A percentile compares a stretch with the other conserved stretches of the same genome.
Conservation (phyloP, 2,888 invertebrate genomes). For the Dasysyrphus tricinctus region DNA sequence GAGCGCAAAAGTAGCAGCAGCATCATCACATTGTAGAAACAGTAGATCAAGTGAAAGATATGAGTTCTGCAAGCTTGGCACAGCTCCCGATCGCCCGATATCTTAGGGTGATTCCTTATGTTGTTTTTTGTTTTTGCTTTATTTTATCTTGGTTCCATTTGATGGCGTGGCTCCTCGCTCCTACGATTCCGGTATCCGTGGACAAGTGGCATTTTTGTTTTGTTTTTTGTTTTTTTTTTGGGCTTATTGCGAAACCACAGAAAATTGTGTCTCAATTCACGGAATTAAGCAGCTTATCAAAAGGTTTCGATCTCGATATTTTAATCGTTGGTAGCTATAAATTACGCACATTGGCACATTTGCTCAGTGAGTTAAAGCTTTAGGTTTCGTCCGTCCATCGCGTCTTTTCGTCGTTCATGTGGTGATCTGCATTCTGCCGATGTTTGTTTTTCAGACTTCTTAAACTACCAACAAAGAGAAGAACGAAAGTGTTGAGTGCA, state of each 20-base stretch:
- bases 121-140: conserved; percentile 6
- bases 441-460: conserved; percentile 40
- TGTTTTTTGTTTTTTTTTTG: neutral
- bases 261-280: conserved; percentile 77
- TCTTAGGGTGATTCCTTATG: conserved; percentile 53
- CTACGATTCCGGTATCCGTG: conserved; percentile 69
- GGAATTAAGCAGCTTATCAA: conserved; percentile 76
- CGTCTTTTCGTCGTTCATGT: neutral
- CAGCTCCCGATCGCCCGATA: conserved; percentile 70
- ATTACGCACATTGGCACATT: conserved; percentile 75
- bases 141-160: conserved; percentile 28
- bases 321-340: conserved; percentile 75
- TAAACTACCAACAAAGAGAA: neutral
- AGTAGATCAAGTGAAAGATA: conserved; percentile 75
- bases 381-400: conserved; percentile 4
- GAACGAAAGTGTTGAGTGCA: conserved; percentile 24
- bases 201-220: conserved; percentile 64
- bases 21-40: conserved; percentile 72
- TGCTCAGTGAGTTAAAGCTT: conserved; percentile 72
- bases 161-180: conserved; percentile 71
- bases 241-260: conserved; percentile 69
- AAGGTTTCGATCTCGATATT: conserved; percentile 73
- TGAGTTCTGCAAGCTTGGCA: conserved; percentile 63
- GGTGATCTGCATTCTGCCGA: conserved; percentile 60
- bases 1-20: conserved; percentile 55